These are phyloP conservation scores for Drosophila ohnishii DNA, from an alignment of 1,140 invertebrate genomes.

Conservation along the genomic window DNA sequence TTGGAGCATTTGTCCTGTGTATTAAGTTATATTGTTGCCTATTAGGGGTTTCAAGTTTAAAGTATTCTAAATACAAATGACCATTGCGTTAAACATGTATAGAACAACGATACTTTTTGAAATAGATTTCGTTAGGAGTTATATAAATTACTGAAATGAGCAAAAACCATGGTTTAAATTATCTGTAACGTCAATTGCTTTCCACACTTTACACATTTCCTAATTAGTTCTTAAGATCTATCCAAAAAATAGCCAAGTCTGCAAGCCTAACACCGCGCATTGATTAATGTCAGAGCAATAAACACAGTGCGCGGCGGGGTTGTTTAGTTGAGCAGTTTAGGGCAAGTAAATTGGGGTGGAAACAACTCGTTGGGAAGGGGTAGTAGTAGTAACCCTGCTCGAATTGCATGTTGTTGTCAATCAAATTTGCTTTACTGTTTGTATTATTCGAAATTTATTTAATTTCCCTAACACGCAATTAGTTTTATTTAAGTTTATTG, in stretches of 20 bases:
- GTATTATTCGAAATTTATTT: constrained; percentile 81
- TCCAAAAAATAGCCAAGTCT: background rate
- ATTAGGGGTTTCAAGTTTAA: background rate
- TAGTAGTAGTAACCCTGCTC: constrained; percentile 29
- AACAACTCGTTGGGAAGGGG: background rate
- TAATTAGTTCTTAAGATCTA: background rate
- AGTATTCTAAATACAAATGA: background rate
- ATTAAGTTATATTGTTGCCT: background rate
- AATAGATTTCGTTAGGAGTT: background rate
- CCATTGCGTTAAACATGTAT: no score
- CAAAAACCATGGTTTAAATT: background rate
- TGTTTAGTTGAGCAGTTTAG: constrained; percentile 74
- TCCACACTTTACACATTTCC: background rate
- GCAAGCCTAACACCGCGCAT: constrained; percentile 14
- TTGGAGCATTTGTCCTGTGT: background rate
- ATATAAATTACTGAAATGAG: background rate
- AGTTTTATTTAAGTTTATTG: constrained; percentile 82
- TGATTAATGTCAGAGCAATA: constrained; percentile 74
- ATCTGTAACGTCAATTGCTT: background rate
- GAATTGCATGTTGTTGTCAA: constrained; percentile 78
- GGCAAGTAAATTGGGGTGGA: constrained; percentile 18
- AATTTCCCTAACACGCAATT: constrained; percentile 81
- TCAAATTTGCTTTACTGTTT: constrained; percentile 80
- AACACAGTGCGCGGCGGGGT: constrained; percentile 57
- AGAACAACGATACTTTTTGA: background rate